A percentile compares a stretch with the other conserved stretches of the same genome.
Conservation (phyloP, 2,888 invertebrate genomes). For the Tholera decimalis region DNA sequence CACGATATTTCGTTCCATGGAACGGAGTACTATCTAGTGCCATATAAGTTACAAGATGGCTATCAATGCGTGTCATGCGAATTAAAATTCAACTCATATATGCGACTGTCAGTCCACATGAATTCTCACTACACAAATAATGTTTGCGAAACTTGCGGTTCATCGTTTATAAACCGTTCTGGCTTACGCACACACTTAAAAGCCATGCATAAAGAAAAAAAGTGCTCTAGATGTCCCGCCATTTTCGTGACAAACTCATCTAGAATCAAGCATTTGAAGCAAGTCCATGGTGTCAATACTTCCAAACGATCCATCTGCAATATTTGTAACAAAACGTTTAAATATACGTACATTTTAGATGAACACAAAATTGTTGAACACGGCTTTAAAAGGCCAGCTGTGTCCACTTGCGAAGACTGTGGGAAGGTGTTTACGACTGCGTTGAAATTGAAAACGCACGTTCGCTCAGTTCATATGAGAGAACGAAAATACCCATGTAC, state of each 20-base stretch:
- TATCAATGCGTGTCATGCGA: slow-evolving; percentile 71
- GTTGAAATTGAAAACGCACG: slow-evolving; percentile 70
- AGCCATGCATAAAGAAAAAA: slow-evolving; percentile 69
- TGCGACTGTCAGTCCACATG: slow-evolving; percentile 74
- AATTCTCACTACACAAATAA: slow-evolving; percentile 74
- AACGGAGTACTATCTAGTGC: slow-evolving; percentile 71
- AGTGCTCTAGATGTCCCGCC: slow-evolving; percentile 71
- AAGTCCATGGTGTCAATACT: slow-evolving; percentile 49
- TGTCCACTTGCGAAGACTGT: slow-evolving; percentile 70
- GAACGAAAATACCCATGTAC: slow-evolving; percentile 72
- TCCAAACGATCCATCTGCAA: slow-evolving; percentile 58
- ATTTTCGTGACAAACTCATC: slow-evolving; percentile 63
- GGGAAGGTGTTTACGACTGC: slow-evolving; percentile 68
- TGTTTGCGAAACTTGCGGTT: slow-evolving; percentile 76
- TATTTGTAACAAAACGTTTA: slow-evolving; percentile 68
- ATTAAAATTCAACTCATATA: slow-evolving; percentile 68
- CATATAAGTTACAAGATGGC: slow-evolving; percentile 70
- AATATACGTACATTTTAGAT: slow-evolving; percentile 65
- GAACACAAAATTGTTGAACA: slow-evolving; percentile 72
- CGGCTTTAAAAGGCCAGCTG: slow-evolving; percentile 61
- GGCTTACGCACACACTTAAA: slow-evolving; percentile 72
- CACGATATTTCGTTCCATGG: slow-evolving; percentile 68
- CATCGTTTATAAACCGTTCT: slow-evolving; percentile 71
- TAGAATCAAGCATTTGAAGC: slow-evolving; percentile 54
- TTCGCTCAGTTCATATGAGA: slow-evolving; percentile 70